Conservation (phyloP, 2,888 invertebrate genomes). For the Erynnis tages region DNA sequence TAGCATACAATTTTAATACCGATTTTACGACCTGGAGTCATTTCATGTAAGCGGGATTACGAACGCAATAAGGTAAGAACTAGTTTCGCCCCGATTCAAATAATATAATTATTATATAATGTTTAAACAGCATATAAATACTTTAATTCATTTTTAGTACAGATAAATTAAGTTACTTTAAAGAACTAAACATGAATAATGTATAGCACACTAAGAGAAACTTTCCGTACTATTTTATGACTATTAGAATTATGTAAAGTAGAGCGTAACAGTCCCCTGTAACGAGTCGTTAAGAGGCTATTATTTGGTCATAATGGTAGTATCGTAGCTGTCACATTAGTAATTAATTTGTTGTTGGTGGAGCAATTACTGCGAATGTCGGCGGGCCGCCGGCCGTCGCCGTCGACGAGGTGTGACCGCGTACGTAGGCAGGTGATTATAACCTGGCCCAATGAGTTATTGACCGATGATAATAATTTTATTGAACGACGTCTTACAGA, state of each 20-base stretch:
- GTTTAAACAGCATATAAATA: constrained; percentile 10
- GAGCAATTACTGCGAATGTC: constrained; percentile 68
- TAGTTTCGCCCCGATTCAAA: background rate
- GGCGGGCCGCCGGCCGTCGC: constrained; percentile 50
- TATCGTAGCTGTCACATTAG: constrained; percentile 66
- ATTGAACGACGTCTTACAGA: constrained; percentile 46
- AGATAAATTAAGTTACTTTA: too few relatives aligned
- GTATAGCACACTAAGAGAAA: constrained; percentile 10
- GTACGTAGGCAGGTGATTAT: constrained; percentile 50
- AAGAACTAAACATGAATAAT: constrained; percentile 14
- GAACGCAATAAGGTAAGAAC: background rate
- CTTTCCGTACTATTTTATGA: constrained; percentile 24
- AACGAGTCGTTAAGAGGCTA: constrained; percentile 52
- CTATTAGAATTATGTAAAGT: constrained; percentile 35
- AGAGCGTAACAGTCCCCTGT: constrained; percentile 35
- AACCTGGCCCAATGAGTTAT: constrained; percentile 56
- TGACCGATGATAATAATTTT: constrained; percentile 67
- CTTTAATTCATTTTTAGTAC: constrained; percentile 6
- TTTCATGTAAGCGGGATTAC: background rate
- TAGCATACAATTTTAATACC: constrained; percentile 23
- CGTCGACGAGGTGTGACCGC: constrained; percentile 54
- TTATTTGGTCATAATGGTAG: constrained; percentile 54
- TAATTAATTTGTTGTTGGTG: constrained; percentile 70
- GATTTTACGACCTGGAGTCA: constrained; percentile 17
- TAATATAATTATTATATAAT: constrained; percentile 4